Conservation (phyloP, 1,140 invertebrate genomes). For the Planococcus citri region DNA sequence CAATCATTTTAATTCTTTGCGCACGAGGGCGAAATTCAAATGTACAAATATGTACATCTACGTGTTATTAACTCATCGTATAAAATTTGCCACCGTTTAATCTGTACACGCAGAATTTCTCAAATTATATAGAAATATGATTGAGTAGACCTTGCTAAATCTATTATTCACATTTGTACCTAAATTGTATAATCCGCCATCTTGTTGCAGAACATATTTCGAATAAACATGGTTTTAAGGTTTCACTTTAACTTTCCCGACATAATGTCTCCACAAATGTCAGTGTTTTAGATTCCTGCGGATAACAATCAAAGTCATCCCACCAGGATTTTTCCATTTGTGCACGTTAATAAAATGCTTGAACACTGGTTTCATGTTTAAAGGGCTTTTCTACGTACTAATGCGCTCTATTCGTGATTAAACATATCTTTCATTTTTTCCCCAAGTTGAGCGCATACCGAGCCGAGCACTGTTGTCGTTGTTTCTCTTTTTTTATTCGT, state of each 20-base stretch:
- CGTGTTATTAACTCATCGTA: neutral
- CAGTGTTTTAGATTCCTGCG: slow-evolving; percentile 1
- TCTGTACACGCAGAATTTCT: neutral
- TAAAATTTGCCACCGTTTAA: neutral
- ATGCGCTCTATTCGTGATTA: neutral
- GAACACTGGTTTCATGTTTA: neutral
- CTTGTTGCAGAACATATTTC: neutral
- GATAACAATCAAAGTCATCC: neutral
- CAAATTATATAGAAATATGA: neutral
- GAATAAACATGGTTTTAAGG: neutral
- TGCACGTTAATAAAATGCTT: slow-evolving; percentile 3
- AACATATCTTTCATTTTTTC: neutral
- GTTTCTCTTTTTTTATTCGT: neutral
- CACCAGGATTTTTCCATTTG: neutral
- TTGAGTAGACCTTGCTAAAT: neutral
- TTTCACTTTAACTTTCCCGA: neutral
- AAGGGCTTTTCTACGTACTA: neutral
- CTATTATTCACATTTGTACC: slow-evolving; percentile 3
- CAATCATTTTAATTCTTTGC: no score
- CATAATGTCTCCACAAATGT: slow-evolving; percentile 6
- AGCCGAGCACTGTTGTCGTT: neutral
- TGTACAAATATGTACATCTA: no score
- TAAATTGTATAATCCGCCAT: slow-evolving; percentile 2
- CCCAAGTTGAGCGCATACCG: no score
- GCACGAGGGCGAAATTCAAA: no score